Evolutionary conservation across 2,797 vertebrate genomes (phyloP), one percentile per base, ranked within the genome.

Genomic region (Anguilla marmorata): DNA sequence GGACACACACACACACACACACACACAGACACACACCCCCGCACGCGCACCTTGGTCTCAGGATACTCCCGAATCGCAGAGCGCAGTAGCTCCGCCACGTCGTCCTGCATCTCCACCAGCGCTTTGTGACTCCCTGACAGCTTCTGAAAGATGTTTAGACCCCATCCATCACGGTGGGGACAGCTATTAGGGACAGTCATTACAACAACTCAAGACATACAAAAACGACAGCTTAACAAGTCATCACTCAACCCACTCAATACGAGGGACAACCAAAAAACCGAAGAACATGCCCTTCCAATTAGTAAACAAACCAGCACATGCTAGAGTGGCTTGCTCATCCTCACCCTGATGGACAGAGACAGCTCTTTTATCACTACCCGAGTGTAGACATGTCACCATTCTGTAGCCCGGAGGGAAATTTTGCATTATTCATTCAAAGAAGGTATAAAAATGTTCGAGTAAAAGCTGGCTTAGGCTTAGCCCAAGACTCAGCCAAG

Each of bases 91-190:
- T 98, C 97, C 0, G 90, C 89, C 91, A 98, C 96, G 27, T 97
- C 94, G 74, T 98, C 98, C 91, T 99, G 98, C 98, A 98, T 98
- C 95, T 99, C 98, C 90, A 99, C 97, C 94, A 99, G 91, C 0
- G 97, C 97, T 93, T 98, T 98, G 95, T 99, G 98, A 91, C 98
- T 98, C 88, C 97, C 97, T 0, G 98, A 98, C 93, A 99, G 96
- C 94, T 97, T 98, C 98, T 99, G 92, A 85, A 91, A 87, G 74
- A 87, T 74, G 90, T 2, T 85, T 37, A 90, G 0, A 58, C 74
- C 74, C 58, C 58, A 86, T 58, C 41, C 50, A 66, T 88, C 60
- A 84, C 4, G 3, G 16, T 27, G 33, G 37, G 33, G 48, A 33
- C 54, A 80, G 48, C 52, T 52, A 60, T 1, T n/a, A 54, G 33